Evolutionary conservation across 2,113 vertebrate genomes (phyloP), one percentile per base, ranked within the genome.

Genomic region (Pogona vitticeps): DNA sequence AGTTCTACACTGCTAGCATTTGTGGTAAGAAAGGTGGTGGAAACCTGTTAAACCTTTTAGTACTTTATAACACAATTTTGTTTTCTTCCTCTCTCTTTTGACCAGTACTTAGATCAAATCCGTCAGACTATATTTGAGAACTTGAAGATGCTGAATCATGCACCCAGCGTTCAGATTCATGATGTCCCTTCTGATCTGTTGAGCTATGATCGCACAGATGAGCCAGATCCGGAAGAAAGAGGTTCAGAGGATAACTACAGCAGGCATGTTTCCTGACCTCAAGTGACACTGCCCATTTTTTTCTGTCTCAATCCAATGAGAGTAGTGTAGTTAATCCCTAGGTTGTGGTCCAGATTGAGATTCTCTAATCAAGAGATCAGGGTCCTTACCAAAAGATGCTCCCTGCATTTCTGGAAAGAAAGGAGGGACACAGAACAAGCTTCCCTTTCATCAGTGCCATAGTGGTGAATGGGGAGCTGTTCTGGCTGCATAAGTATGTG

Each of bases 61-160:
- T 73, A 68, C 67, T 13, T 33, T 2, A 8, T 3, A 14, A 0
- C 58, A 2, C 21, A 40, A 1, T 8, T 3, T n/a, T 68, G 12
- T 6, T 91, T 31, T 80, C 80, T 2, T 12, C 52, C 14, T 84
- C 0, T 90, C 31, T 72, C 59, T 36, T 61, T 13, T 83, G 14
- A 76, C n/a, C 14, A 99, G 99, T 99, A 99, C 95, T 88, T 99
- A 94, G 98, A 99, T 91, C 99, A 99, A 95, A 99, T 99, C 93
- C 97, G 98, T 52, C 98, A 99, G 94, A 99, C 98, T 0, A 98
- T 99, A 89, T 99, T 98, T 91, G 99, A 99, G 94, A 99, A 99
- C 92, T 90, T 99, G 95, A 99, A 99, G 93, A 99, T 99, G 99
- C 84, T 99, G 93, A 99, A 99, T 95, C 99, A 99, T 1, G 99